Base-by-base conservation (phyloP, 1,140 invertebrate genomes). In the Drosophila littoralis region DNA sequence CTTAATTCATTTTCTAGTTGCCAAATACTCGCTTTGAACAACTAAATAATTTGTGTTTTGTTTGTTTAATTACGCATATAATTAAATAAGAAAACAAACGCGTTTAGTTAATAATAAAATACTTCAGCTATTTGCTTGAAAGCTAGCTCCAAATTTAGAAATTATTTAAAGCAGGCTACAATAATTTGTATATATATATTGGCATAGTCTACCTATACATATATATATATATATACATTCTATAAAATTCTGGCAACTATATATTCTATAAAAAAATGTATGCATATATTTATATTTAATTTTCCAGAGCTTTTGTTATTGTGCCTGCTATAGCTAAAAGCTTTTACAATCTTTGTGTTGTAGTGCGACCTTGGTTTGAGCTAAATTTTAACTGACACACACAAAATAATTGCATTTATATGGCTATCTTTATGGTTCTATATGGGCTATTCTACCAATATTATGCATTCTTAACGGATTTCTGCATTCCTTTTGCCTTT, bases 221-320 rank as follows among this genome's bases (percentile, higher is more conserved):
- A 58, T 58, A 42, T 55, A 40, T 40, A 40, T 28, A 28, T 40
- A 33, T 58, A 9, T 58, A 36, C 17, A 51, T 36, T n/a, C n/a
- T n/a, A n/a, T n/a, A n/a, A n/a, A n/a, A n/a, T n/a, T n/a, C 22
- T 15, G 36, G 48, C 12, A 45, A 33, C 38, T n/a, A 28, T 36
- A 15, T 38, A 46, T 66, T 28, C 22, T 28, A 28, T 5, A 28
- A 28, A 28, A 28, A 28, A 28, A 28, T 28, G 12, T 38, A 46
- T 66, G 22, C 22, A 28, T 28, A 28, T 28, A 28, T 28, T 28
- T 28, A 28, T 28, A 28, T 5, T 13, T 6, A 36, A 38, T 42
- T 51, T 43, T 52, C 42, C 42, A 28, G 42, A 64, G 51, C 51
- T 57, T 46, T 66, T 55, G n/a, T 17, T 38, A 38, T 50, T 40